Percentiles rank a stretch among this genome's conserved stretches.
Evolutionary conservation across 2,888 invertebrate genomes (phyloP).

Genomic region (Eupithecia pulchellata): DNA sequence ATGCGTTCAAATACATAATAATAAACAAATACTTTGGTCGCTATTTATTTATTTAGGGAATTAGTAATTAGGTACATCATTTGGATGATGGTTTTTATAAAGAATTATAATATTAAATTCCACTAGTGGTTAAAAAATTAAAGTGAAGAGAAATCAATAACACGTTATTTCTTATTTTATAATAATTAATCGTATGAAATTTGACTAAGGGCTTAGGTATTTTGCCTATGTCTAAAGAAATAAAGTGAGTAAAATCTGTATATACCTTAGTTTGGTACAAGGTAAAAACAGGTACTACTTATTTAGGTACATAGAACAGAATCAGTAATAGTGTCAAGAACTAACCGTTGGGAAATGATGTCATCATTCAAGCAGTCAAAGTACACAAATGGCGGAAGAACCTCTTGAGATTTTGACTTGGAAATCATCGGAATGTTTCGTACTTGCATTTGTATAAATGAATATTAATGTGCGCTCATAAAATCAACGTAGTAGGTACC

Average conservation of each 20-base stretch:
- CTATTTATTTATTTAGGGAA: no score
- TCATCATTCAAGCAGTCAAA: conserved; percentile 35
- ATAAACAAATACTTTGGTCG: no score
- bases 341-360: conserved; percentile 41
- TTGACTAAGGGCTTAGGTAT: no score
- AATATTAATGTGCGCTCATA: background rate
- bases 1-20: background rate
- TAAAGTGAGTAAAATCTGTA: no score
- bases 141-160: no score
- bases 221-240: no score
- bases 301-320: background rate
- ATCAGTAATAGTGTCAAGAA: conserved; percentile 29
- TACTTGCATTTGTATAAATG: background rate
- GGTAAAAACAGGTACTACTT: background rate
- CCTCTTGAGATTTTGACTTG: conserved; percentile 36
- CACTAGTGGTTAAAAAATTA: no score
- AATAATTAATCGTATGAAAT: no score
- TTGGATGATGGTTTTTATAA: no score
- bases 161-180: no score
- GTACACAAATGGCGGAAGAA: conserved; percentile 35
- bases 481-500: background rate
- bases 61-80: no score
- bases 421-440: conserved; percentile 21
- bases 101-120: no score
- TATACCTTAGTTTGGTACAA: background rate